Evolutionary conservation across 2,888 invertebrate genomes (phyloP).

Genomic region (Archaeoteleia sp.): DNA sequence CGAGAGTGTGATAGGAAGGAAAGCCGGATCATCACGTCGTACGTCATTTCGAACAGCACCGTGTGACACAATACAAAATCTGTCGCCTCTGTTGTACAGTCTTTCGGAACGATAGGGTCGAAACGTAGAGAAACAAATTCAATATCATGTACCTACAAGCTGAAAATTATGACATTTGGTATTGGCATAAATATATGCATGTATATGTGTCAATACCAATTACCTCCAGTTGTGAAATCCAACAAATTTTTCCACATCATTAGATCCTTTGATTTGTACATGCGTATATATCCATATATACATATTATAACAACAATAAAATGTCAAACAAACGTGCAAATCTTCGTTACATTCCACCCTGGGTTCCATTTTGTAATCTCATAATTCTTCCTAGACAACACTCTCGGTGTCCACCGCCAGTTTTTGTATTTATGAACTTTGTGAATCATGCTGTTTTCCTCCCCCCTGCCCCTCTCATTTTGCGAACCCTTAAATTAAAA

Average conservation of each 20-base stretch:
- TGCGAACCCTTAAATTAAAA: constrained; percentile 63
- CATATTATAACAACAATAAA: constrained; percentile 1
- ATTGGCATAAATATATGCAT: no score
- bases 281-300: constrained; percentile 10
- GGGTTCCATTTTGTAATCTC: constrained; percentile 24
- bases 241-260: no score
- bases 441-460: constrained; percentile 27
- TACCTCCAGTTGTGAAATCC: no score
- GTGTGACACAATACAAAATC: not conserved
- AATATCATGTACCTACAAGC: no score
- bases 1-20: constrained; percentile 63
- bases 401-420: constrained; percentile 62
- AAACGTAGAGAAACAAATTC: no score
- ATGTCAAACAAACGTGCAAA: constrained; percentile 25
- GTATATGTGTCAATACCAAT: no score
- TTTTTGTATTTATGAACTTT: constrained; percentile 31
- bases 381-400: constrained; percentile 57
- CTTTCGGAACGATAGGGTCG: no score
- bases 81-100: not conserved
- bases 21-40: constrained; percentile 12
- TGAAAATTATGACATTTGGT: no score
- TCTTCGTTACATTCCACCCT: constrained; percentile 55
- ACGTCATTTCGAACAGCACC: constrained; percentile 4
- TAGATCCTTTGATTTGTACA: no score
- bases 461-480: constrained; percentile 52